Percentiles rank a stretch among this genome's conserved stretches.
These are phyloP conservation scores for Rynchops niger DNA, from an alignment of 2,113 vertebrate genomes.

Conservation along the genomic window DNA sequence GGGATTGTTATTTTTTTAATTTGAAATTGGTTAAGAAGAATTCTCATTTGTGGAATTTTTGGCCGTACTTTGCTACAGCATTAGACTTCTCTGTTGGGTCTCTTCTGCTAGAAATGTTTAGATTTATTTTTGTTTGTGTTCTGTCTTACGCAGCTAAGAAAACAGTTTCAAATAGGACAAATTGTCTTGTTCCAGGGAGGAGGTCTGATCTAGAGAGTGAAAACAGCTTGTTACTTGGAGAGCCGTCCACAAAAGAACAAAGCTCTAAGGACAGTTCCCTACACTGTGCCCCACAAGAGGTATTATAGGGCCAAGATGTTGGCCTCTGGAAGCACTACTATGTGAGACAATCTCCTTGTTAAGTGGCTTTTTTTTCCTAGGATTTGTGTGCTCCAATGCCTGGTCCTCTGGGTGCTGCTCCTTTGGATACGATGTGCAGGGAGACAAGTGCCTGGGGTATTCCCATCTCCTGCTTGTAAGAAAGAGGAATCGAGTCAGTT, in stretches of 20 bases:
- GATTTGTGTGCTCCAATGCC: not conserved
- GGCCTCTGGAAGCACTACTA: not conserved
- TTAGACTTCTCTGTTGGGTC: slow-evolving; percentile 12
- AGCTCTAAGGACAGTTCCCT: not conserved
- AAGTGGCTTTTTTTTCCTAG: not conserved
- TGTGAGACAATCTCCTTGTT: not conserved
- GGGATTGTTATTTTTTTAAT: not conserved
- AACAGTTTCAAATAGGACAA: slow-evolving; percentile 64
- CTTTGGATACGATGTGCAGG: not conserved
- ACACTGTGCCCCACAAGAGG: not conserved
- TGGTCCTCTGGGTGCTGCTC: not conserved
- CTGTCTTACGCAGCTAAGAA: slow-evolving; percentile 64
- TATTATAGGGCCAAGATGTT: not conserved
- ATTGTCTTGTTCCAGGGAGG: slow-evolving; percentile 54
- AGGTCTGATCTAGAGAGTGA: slow-evolving; percentile 5
- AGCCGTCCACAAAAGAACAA: not conserved
- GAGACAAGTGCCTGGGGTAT: not conserved
- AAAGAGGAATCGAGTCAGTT: not conserved
- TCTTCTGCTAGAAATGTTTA: slow-evolving; percentile 24
- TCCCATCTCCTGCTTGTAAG: not conserved
- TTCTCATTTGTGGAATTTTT: not conserved
- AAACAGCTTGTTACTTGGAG: slow-evolving; percentile 51
- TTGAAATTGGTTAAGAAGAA: not conserved
- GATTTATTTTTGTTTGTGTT: slow-evolving; percentile 63
- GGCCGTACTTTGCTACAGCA: not conserved